phyloP scores from a whole-genome alignment of 2,888 invertebrate genomes.

The Eupeodes luniger region DNA sequence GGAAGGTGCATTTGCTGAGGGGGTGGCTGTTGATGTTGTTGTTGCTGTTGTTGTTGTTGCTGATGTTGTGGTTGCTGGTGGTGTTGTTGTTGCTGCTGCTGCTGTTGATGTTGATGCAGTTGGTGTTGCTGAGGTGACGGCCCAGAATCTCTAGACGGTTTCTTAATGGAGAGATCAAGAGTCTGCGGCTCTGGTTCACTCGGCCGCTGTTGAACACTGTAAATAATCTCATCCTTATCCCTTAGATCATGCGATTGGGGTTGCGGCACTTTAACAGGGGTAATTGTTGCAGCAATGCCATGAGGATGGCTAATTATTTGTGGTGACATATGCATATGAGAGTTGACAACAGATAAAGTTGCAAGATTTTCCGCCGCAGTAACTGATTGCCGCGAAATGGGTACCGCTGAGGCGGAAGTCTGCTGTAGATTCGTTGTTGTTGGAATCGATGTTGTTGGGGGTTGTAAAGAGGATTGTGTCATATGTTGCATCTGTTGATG shows the following conservation, averaged over 20 bases:
- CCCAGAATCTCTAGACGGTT: conserved; percentile 85
- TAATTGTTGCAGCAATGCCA: conserved; percentile 88
- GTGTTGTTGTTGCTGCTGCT: conserved; percentile 80
- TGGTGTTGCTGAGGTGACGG: conserved; percentile 80
- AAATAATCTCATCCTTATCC: conserved; percentile 82
- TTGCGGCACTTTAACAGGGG: conserved; percentile 84
- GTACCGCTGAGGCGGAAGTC: conserved; percentile 44
- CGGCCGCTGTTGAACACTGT: conserved; percentile 81
- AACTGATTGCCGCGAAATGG: conserved; percentile 65
- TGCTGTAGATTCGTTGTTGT: conserved; percentile 63
- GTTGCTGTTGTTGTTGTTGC: conserved; percentile 63
- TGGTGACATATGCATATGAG: conserved; percentile 81
- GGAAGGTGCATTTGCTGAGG: conserved; percentile 62
- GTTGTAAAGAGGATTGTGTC: conserved; percentile 55
- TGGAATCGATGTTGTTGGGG: conserved; percentile 65
- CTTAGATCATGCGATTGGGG: conserved; percentile 81
- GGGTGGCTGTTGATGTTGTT: conserved; percentile 64
- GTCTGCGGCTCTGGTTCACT: conserved; percentile 88
- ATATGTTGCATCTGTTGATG: conserved; percentile 65
- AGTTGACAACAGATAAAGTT: conserved; percentile 88
- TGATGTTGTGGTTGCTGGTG: conserved; percentile 80
- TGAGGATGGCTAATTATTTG: conserved; percentile 81
- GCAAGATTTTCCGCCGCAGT: conserved; percentile 85
- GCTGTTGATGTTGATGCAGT: conserved; percentile 75
- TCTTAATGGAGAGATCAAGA: conserved; percentile 91